These are phyloP conservation scores for Drosophila pseudoobscura DNA, from an alignment of 1,140 invertebrate genomes.

Conservation along the genomic window DNA sequence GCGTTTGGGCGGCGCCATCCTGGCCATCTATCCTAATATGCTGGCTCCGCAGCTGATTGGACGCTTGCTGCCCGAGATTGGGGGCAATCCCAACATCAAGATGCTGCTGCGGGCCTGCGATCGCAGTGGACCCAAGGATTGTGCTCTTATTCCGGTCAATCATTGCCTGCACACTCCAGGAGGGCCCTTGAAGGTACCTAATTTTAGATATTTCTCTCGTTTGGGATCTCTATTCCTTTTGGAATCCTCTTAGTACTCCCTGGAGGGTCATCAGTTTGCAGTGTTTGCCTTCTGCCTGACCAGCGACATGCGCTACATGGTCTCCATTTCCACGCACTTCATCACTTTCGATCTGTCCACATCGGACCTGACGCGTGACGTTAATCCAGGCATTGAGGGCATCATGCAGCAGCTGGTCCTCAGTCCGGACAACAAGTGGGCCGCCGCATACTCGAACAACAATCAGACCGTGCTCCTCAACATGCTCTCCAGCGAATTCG, in stretches of 20 bases:
- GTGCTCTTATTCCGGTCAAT: constrained; percentile 95
- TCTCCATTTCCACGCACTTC: constrained; percentile 98
- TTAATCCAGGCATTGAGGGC: constrained; percentile 96
- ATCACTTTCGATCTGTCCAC: constrained; percentile 98
- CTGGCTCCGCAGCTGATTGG: constrained; percentile 97
- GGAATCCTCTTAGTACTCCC: constrained; percentile 89
- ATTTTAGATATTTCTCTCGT: neutral
- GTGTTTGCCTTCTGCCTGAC: constrained; percentile 97
- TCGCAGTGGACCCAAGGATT: constrained; percentile 92
- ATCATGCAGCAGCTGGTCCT: constrained; percentile 98
- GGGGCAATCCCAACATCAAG: constrained; percentile 90
- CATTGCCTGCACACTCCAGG: constrained; percentile 98
- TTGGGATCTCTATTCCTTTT: neutral
- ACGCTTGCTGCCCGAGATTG: constrained; percentile 95
- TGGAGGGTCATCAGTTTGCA: constrained; percentile 99
- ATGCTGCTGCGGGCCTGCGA: constrained; percentile 96
- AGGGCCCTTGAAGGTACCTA: constrained; percentile 94
- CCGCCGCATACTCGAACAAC: constrained; percentile 98
- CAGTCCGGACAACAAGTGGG: constrained; percentile 97
- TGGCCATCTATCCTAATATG: constrained; percentile 97
- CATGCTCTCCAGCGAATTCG: constrained; percentile 95
- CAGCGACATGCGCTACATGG: constrained; percentile 95
- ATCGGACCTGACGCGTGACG: constrained; percentile 94
- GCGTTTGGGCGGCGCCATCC: constrained; percentile 94
- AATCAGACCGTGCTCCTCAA: constrained; percentile 95